phyloP scores from a whole-genome alignment of 1,140 invertebrate genomes.

The Pararge aegeria region DNA sequence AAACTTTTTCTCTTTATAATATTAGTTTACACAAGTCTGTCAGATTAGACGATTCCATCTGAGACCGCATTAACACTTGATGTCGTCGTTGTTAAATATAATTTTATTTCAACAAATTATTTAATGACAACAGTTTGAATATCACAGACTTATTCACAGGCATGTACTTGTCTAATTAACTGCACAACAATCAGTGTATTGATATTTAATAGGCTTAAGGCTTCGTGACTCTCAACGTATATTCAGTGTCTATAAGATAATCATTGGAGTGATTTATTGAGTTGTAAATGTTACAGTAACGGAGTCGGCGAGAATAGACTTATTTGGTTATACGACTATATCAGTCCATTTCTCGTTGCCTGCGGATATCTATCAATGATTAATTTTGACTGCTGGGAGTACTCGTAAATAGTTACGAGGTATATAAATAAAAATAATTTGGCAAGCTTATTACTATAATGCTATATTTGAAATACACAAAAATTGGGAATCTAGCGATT shows the following conservation, averaged over 20 bases:
- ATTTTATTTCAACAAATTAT: too few species aligned
- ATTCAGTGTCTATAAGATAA: constrained; percentile 9
- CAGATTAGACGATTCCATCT: too few species aligned
- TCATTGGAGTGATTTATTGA: constrained; percentile 9
- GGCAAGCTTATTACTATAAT: neutral
- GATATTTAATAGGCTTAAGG: constrained; percentile 1
- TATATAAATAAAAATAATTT: neutral
- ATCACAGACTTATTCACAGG: neutral
- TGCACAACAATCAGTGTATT: constrained; percentile 1
- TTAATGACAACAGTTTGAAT: neutral
- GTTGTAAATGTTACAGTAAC: constrained; percentile 11
- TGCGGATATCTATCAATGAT: constrained; percentile 8
- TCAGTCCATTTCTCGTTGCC: neutral
- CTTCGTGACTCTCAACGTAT: constrained; percentile 3
- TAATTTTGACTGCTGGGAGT: neutral
- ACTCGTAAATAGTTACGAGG: neutral
- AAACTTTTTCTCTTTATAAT: too few species aligned
- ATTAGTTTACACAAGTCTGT: too few species aligned
- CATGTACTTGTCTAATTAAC: neutral
- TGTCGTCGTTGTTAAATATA: too few species aligned
- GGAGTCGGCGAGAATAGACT: constrained; percentile 2
- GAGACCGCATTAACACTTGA: too few species aligned
- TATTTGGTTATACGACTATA: constrained; percentile 7
- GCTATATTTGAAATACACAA: neutral
- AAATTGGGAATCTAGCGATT: too few species aligned